Evolutionary conservation across 2,797 vertebrate species (phyloP), one percentile per base, ranked within the genome.

Genomic region (Tiaroga cobitis): DNA sequence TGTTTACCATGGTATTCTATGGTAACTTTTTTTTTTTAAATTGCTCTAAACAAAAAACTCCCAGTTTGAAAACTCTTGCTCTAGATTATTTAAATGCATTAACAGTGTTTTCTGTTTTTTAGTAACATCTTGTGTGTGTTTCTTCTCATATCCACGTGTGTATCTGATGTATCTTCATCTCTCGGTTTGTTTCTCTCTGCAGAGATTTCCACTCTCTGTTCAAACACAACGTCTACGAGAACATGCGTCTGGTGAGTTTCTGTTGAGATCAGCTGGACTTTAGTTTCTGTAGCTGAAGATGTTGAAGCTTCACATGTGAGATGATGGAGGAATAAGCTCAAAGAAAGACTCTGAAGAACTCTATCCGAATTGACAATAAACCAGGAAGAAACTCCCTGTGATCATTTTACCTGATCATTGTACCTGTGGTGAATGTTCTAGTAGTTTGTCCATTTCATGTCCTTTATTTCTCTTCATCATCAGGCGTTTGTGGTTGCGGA

Each of bases 241-340:
- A 99, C 94, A 99, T 99, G 93, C 95, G 90, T 46, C 94, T 99
- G 97, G 98, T 99, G 92, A 98, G 98, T 94, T n/a, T 76, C 56
- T 78, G 51, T 24, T 32, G 56, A 46, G 43, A 61, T 54, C 19
- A 7, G 51, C 46, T 65, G 77, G 46, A 21, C 46, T 32, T 74
- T 13, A 13, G 46, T 41, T 61, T 8, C 41, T 65, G 16, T 21
- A 43, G 59, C 5, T 65, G 39, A 61, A 41, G n/a, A 9, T 10
- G 18, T 21, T 65, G 39, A 65, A 73, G 63, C 63, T 46, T 72
- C 46, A 85, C 34, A 54, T 18, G 86, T 80, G 26, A 72, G 75
- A 72, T 51, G 85, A 81, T 13, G 0, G 43, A 46, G 43, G 26
- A 63, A 9, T 51, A 16, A 19, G 43, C 51, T 51, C 8, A 74